A percentile compares a stretch with the other conserved stretches of the same genome.
These are phyloP conservation scores for Nycticebus coucang DNA, from an alignment of 2,113 vertebrate species.

Conservation along the genomic window DNA sequence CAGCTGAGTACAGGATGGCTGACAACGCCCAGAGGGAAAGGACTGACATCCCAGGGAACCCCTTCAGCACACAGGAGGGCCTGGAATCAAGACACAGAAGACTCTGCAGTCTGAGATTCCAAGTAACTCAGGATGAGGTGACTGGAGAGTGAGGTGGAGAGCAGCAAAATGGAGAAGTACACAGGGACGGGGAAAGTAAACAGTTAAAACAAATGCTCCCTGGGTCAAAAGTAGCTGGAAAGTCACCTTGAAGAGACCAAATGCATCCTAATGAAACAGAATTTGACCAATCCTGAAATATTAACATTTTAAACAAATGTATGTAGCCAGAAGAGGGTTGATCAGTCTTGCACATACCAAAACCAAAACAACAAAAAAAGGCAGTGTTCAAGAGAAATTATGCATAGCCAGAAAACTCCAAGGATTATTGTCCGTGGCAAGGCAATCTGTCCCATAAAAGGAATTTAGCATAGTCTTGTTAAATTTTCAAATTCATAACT, in stretches of 20 bases:
- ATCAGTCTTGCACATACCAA: too few species aligned
- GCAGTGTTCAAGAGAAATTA: background rate
- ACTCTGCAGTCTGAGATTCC: background rate
- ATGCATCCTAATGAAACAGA: background rate
- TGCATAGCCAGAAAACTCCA: background rate
- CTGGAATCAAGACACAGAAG: background rate
- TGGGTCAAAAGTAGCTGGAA: background rate
- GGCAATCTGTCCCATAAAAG: background rate
- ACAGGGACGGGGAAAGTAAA: background rate
- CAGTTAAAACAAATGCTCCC: background rate
- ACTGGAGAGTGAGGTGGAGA: background rate
- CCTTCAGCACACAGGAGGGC: accelerated
- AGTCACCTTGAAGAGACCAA: background rate
- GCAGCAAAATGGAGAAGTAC: background rate
- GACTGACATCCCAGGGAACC: background rate
- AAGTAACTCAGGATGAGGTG: background rate
- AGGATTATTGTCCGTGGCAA: background rate
- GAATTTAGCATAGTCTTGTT: background rate
- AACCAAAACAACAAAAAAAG: background rate
- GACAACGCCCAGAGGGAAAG: accelerated
- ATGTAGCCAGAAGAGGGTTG: background rate
- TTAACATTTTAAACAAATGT: background rate
- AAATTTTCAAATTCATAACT: background rate
- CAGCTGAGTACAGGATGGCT: accelerated
- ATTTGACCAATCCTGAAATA: background rate